Percentiles rank a stretch among this genome's conserved stretches.
These are phyloP conservation scores for Neogobius melanostomus DNA, from an alignment of 2,113 vertebrate genomes.

Conservation along the genomic window DNA sequence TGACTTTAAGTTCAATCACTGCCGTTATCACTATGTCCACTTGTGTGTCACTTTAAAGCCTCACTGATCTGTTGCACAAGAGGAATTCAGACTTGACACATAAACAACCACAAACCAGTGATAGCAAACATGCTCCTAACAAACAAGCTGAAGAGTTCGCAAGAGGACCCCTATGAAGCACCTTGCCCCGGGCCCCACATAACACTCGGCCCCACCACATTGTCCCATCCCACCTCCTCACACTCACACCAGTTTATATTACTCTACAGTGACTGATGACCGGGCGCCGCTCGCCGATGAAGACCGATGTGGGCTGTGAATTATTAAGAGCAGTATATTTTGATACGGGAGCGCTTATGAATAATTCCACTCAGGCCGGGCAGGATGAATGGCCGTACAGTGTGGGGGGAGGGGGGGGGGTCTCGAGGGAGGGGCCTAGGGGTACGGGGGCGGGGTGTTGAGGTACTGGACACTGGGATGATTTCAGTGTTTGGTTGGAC, in stretches of 20 bases:
- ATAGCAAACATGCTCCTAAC: no score
- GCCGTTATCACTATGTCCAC: no score
- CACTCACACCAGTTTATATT: neutral
- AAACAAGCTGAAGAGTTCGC: no score
- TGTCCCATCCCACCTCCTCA: no score
- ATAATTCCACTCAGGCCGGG: slow-evolving; percentile 67
- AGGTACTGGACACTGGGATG: slow-evolving; percentile 33
- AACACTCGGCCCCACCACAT: no score
- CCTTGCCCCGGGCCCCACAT: no score
- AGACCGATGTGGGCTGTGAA: slow-evolving; percentile 63
- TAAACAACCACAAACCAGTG: no score
- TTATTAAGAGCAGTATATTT: slow-evolving; percentile 73
- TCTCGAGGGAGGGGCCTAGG: slow-evolving; percentile 26
- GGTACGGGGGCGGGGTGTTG: slow-evolving; percentile 25
- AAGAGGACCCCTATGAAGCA: no score
- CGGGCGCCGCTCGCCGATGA: slow-evolving; percentile 56
- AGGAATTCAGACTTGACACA: no score
- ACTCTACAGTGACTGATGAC: slow-evolving; percentile 59
- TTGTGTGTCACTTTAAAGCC: no score
- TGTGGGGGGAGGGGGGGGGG: slow-evolving; percentile 20
- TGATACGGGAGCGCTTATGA: slow-evolving; percentile 70
- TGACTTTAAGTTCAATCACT: no score
- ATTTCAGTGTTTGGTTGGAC: slow-evolving; percentile 38
- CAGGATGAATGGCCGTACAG: slow-evolving; percentile 64
- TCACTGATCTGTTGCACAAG: no score